These are phyloP conservation scores for Acleris cristana DNA, from an alignment of 2,888 invertebrate genomes.

Conservation along the genomic window DNA sequence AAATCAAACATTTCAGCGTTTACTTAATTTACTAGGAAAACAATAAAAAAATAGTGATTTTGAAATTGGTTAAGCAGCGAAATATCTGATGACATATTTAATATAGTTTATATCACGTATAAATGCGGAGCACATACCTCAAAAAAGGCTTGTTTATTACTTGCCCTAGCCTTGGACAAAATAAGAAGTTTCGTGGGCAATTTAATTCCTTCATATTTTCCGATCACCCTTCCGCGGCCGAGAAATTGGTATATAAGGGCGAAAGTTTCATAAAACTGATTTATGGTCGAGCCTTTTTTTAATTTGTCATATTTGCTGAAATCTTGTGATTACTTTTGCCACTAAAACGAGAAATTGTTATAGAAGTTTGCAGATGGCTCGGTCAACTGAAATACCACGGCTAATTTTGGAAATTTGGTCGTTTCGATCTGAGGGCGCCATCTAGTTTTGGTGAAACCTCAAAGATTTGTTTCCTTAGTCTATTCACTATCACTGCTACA, in stretches of 20 bases:
- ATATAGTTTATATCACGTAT: neutral
- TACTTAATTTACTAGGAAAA: too few species aligned
- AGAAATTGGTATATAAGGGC: conserved; percentile 39
- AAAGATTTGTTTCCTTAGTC: too few species aligned
- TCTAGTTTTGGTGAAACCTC: too few species aligned
- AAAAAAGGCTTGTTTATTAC: conserved; percentile 13
- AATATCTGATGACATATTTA: too few species aligned
- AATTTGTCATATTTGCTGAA: conserved; percentile 35
- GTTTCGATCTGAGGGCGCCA: too few species aligned
- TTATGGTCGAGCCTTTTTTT: conserved; percentile 37
- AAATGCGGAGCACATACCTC: neutral
- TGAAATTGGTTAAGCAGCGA: too few species aligned
- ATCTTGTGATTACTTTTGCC: conserved; percentile 37
- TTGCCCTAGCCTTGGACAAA: conserved; percentile 2
- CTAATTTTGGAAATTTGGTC: too few species aligned
- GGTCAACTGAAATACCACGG: neutral
- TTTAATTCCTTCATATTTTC: conserved; percentile 35
- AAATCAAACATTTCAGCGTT: too few species aligned
- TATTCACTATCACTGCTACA: too few species aligned
- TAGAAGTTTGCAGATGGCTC: neutral
- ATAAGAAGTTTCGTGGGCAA: conserved; percentile 26
- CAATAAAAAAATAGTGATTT: too few species aligned
- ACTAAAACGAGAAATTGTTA: conserved; percentile 15
- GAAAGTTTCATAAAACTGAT: conserved; percentile 40
- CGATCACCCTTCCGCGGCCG: conserved; percentile 21